Base-by-base conservation (phyloP, 2,888 invertebrate species). In the Ephialtes manifestator region DNA sequence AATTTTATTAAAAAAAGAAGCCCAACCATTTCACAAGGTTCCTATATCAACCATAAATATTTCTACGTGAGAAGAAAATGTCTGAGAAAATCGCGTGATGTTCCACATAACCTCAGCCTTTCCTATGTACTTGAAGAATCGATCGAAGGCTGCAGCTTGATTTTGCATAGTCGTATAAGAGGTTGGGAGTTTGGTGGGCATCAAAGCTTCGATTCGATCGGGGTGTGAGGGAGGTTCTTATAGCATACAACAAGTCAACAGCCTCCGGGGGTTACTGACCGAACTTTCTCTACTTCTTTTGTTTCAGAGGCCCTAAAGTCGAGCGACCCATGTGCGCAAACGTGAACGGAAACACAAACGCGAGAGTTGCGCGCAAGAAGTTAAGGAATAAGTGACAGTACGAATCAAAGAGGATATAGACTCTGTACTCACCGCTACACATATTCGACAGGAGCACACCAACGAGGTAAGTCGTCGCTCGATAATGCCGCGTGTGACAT, bases 211-310 rank as follows among this genome's bases (percentile, higher is more conserved):
- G 77, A 81, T 77, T 60, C 76, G 75, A 79, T 79, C 63, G 75
- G 24, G 77, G 55, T 51, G 39, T 18, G 70, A 48, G 60, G 48
- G 70, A 8, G 63, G 48, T 58, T 65, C 28, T 28, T 60, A 67
- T 68, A 75, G 76, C 55, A 65, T 11, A 65, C 43, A 39, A 35
- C 71, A 48, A 77, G 85, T 85, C 82, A 76, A 85, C 71, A 82
- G 82, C 82, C 79, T 85, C 74, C 51, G 39, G 24, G 46, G 82
- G 82, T 79, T 83, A 82, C 79, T 85, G 82, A 85, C 82, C 84
- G 63, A 81, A 79, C 82, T 82, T 79, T 85, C n/a, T 71, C 55
- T 58, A 20, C 24, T 76, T 79, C 82, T 85, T 85, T 83, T 82
- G 75, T 85, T 85, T 53, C 85, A 82, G 85, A 31, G 51, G 35